Evolutionary conservation across 2,797 vertebrate genomes (phyloP).

Genomic region (Tragelaphus oryx): DNA sequence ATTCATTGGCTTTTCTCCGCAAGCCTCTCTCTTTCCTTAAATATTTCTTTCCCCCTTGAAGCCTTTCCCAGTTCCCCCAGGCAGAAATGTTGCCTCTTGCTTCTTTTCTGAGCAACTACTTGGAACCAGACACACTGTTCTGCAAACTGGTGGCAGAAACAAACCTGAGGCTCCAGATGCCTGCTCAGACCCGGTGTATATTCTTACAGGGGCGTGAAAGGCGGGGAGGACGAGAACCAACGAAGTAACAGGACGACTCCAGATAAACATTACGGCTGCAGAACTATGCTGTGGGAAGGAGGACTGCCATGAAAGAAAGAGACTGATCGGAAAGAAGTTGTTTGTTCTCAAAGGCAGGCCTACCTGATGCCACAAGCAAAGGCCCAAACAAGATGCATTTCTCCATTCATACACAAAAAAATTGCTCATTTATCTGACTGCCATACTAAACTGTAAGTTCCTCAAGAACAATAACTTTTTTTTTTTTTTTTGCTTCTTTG

Average conservation of each 20-base stretch:
- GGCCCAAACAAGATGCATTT: accelerated
- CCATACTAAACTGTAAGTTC: not conserved
- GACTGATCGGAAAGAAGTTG: accelerated
- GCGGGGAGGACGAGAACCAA: not conserved
- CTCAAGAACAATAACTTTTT: not conserved
- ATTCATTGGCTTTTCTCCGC: not conserved
- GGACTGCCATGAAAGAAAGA: not conserved
- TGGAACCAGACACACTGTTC: not conserved
- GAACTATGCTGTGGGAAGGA: not conserved
- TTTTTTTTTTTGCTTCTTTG: not conserved
- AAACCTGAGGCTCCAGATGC: not conserved
- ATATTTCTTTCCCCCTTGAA: not conserved
- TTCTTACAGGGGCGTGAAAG: not conserved
- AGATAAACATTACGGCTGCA: not conserved
- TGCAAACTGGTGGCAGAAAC: not conserved
- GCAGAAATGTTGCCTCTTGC: not conserved
- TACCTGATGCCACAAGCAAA: not conserved
- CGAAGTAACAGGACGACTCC: not conserved
- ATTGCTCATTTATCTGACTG: not conserved
- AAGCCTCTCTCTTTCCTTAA: not conserved
- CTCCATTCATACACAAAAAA: not conserved
- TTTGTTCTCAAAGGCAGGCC: not conserved
- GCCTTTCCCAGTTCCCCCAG: not conserved
- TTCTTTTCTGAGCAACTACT: not conserved
- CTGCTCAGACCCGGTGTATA: not conserved